Percentiles rank a stretch among this genome's conserved stretches.
These are phyloP conservation scores for Carterocephalus palaemon DNA, from an alignment of 2,888 invertebrate species.

Conservation along the genomic window DNA sequence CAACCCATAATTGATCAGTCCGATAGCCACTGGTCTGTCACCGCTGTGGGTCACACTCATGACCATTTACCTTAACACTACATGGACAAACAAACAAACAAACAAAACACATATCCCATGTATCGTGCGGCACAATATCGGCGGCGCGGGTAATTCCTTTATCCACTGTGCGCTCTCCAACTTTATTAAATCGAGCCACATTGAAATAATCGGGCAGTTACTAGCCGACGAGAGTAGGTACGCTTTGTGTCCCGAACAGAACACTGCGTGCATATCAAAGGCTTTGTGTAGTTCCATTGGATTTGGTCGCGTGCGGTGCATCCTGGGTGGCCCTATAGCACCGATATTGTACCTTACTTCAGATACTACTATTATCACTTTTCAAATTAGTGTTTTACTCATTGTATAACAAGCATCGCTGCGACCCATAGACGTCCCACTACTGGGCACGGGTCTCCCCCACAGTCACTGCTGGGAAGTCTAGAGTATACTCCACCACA, in stretches of 20 bases:
- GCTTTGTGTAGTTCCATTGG: slow-evolving; percentile 18
- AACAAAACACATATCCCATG: background rate
- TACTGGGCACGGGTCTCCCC: too few species aligned
- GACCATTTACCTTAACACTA: too few species aligned
- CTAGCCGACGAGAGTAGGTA: slow-evolving; percentile 14
- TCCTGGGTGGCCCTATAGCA: background rate
- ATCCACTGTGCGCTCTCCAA: slow-evolving; percentile 18
- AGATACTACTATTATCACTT: background rate
- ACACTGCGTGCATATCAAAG: slow-evolving; percentile 17
- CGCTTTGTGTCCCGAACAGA: slow-evolving; percentile 14
- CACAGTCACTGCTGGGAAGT: too few species aligned
- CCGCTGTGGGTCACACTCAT: too few species aligned
- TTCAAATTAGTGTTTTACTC: background rate
- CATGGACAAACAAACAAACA: slow-evolving; percentile 3
- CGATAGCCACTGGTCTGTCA: too few species aligned
- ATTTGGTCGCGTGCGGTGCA: slow-evolving; percentile 16
- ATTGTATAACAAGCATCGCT: too few species aligned
- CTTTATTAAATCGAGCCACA: slow-evolving; percentile 22
- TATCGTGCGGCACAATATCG: slow-evolving; percentile 12
- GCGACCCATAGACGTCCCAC: too few species aligned
- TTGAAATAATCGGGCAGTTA: slow-evolving; percentile 20
- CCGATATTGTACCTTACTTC: too few species aligned
- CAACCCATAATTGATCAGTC: too few species aligned
- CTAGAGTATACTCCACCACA: too few species aligned
- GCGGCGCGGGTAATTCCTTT: slow-evolving; percentile 15